phyloP scores from a whole-genome alignment of 2,113 vertebrate species.

The Hippopotamus amphibius region DNA sequence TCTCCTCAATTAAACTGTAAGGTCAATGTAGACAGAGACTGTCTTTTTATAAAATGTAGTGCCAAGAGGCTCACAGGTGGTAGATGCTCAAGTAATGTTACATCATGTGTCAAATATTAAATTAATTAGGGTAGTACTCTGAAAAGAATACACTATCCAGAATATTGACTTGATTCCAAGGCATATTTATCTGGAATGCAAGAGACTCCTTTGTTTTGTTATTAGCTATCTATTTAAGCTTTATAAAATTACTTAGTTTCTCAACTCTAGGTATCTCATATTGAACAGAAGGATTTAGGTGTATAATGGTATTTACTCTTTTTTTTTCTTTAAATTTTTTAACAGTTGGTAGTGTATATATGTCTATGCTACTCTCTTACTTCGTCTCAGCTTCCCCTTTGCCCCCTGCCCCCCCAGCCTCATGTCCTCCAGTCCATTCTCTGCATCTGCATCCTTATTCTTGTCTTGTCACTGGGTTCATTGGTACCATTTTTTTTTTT shows the following conservation, averaged over 20 bases:
- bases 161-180: background rate
- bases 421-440: too few relatives aligned
- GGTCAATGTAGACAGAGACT: background rate
- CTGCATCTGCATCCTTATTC: too few relatives aligned
- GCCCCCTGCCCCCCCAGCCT: too few relatives aligned
- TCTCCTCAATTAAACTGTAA: background rate
- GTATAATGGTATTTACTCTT: background rate
- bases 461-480: too few relatives aligned
- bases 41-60: background rate
- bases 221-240: background rate
- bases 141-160: background rate
- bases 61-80: background rate
- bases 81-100: background rate
- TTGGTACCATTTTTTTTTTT: too few relatives aligned
- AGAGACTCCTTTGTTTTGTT: background rate
- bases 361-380: too few relatives aligned
- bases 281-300: background rate
- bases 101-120: background rate
- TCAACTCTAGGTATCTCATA: background rate
- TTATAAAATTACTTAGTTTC: background rate
- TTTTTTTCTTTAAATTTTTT: too few relatives aligned
- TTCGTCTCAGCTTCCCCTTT: too few relatives aligned
- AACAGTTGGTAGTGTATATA: too few relatives aligned
- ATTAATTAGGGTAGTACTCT: background rate
- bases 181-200: background rate